Evolutionary conservation across 2,888 invertebrate genomes (phyloP), one percentile per base, ranked within the genome.

Genomic region (Himalopsyche japonica): DNA sequence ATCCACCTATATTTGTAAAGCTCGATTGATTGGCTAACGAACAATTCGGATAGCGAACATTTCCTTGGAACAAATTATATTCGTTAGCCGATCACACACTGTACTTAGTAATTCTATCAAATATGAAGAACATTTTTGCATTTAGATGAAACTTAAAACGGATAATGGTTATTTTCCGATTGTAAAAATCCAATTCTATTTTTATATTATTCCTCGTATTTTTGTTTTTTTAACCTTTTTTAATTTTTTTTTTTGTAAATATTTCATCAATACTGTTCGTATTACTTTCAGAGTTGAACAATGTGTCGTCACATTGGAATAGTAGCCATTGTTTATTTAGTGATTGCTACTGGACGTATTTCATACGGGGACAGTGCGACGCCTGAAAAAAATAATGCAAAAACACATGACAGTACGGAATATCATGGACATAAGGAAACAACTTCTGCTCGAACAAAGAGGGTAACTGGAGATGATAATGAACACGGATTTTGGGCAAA

Each of bases 401-500:
- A 24, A 20, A 20, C 24, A n/a, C 57, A 57, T 10, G 57, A 57
- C 57, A 24, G 10, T 6, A 20, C 6, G 7, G 24, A 57, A 8
- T 7, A 32, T 32, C 32, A 79, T 7, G 64, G 27, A 2, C 18
- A 43, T 37, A 30, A 57, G 70, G 43, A 27, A 34, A 47, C 24
- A 8, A 34, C 24, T 27, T 79, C 78, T 24, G 57, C 37, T 64
- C 20, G 88, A 88, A 88, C 88, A 84, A 89, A 89, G 87, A 87
- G 89, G 87, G 89, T 87, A 81, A 87, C 88, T 87, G 87, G 88
- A 80, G 84, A 87, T 78, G 87, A 88, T 85, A 87, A 88, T 83
- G 88, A 88, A 87, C 86, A 87, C 88, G 90, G 90, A 78, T 92
- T 91, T 87, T 90, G 89, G 90, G 90, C 89, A n/a, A 90, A 89